Percentiles rank a stretch among this genome's conserved stretches.
phyloP scores from a whole-genome alignment of 2,797 vertebrate genomes.

The Ibycter americanus region DNA sequence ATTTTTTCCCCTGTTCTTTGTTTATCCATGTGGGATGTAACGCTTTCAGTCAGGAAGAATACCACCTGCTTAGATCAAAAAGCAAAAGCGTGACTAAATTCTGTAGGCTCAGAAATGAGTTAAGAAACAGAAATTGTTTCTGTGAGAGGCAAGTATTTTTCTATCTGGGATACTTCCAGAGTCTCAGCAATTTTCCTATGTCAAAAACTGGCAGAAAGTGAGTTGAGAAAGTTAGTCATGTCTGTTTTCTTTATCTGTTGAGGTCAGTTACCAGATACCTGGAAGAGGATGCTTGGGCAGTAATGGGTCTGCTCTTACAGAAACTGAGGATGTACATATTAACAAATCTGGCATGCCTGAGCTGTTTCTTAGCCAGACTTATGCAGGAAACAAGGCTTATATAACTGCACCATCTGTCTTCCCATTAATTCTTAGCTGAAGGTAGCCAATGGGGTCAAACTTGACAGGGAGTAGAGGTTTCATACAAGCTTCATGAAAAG shows the following conservation, averaged over 20 bases:
- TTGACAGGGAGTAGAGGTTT: neutral
- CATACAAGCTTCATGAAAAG: neutral
- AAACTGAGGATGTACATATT: neutral
- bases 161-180: neutral
- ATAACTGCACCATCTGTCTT: conserved; percentile 59
- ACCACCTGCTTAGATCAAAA: neutral
- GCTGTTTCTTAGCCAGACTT: conserved; percentile 26
- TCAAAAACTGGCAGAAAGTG: neutral
- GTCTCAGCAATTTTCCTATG: neutral
- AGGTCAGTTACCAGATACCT: neutral
- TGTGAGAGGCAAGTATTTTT: neutral
- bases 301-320: neutral
- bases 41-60: neutral
- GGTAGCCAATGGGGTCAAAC: conserved; percentile 12
- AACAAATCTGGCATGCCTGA: neutral
- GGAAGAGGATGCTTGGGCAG: neutral
- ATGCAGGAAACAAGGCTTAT: conserved; percentile 19
- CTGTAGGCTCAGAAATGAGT: neutral
- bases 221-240: neutral
- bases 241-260: neutral
- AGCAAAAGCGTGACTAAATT: neutral
- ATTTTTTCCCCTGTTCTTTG: neutral
- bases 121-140: neutral
- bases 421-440: neutral
- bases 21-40: neutral